Percentiles rank a stretch among this genome's conserved stretches.
These are phyloP conservation scores for Microtus pennsylvanicus DNA, from an alignment of 2,113 vertebrate genomes.

Conservation along the genomic window DNA sequence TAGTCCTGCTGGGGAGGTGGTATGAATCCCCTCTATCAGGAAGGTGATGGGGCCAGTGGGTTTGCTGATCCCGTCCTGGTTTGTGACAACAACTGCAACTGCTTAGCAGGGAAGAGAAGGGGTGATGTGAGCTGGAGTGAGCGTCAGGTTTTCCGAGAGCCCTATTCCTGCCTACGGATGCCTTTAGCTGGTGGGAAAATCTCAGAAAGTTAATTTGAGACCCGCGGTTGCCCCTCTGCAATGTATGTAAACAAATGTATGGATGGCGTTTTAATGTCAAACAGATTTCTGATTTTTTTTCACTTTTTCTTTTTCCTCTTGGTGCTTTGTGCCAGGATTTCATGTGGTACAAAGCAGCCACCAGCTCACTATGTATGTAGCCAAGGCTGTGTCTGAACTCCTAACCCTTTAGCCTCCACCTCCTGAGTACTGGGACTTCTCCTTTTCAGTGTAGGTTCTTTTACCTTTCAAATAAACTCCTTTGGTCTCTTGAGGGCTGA, in stretches of 20 bases:
- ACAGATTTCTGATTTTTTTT: neutral
- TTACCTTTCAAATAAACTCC: neutral
- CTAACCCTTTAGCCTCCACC: neutral
- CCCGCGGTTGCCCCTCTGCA: neutral
- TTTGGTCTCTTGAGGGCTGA: neutral
- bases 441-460: conserved; percentile 3
- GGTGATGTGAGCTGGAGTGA: neutral
- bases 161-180: neutral
- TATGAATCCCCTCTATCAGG: neutral
- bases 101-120: neutral
- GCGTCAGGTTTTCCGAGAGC: neutral
- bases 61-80: accelerated
- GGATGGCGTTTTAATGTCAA: conserved; percentile 7
- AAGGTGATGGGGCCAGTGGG: neutral
- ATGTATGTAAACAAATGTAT: neutral
- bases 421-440: neutral
- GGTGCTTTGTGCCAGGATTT: neutral
- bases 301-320: neutral
- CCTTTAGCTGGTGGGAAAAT: conserved; percentile 39
- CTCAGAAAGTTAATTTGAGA: conserved; percentile 30
- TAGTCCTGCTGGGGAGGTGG: neutral
- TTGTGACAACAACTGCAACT: neutral
- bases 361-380: neutral
- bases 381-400: neutral
- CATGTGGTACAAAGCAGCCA: too few relatives aligned